These are phyloP conservation scores for Procambarus virginalis DNA, from an alignment of 1,140 invertebrate species.

Conservation along the genomic window DNA sequence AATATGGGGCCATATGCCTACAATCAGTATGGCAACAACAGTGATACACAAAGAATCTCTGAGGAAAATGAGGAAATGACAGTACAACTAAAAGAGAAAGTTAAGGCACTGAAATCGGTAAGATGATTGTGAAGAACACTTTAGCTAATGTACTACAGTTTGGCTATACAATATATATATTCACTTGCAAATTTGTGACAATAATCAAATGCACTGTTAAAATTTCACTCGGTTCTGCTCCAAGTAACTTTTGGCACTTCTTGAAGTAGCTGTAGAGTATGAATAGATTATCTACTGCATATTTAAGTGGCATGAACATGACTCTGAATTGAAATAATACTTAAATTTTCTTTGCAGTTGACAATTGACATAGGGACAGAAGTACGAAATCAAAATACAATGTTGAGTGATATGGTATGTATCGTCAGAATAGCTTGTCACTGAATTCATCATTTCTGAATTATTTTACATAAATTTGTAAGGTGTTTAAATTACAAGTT, in stretches of 20 bases:
- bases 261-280: too few relatives aligned
- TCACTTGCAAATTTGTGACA: too few relatives aligned
- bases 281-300: too few relatives aligned
- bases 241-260: too few relatives aligned
- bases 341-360: constrained; percentile 25
- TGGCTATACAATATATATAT: too few relatives aligned
- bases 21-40: constrained; percentile 12
- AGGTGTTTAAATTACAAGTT: too few relatives aligned
- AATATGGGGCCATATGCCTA: background rate
- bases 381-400: constrained; percentile 57
- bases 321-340: background rate
- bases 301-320: too few relatives aligned
- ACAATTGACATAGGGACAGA: constrained; percentile 67
- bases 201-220: too few relatives aligned
- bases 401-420: constrained; percentile 65
- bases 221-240: too few relatives aligned
- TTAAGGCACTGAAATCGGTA: constrained; percentile 50
- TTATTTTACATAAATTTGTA: too few relatives aligned
- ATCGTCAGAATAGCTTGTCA: background rate
- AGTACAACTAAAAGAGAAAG: constrained; percentile 43
- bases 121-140: background rate
- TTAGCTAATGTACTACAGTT: too few relatives aligned
- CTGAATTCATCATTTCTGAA: too few relatives aligned
- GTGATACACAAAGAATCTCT: constrained; percentile 29
- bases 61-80: constrained; percentile 52